These are phyloP conservation scores for Formicarius rufipectus DNA, from an alignment of 2,113 vertebrate species.

Conservation along the genomic window DNA sequence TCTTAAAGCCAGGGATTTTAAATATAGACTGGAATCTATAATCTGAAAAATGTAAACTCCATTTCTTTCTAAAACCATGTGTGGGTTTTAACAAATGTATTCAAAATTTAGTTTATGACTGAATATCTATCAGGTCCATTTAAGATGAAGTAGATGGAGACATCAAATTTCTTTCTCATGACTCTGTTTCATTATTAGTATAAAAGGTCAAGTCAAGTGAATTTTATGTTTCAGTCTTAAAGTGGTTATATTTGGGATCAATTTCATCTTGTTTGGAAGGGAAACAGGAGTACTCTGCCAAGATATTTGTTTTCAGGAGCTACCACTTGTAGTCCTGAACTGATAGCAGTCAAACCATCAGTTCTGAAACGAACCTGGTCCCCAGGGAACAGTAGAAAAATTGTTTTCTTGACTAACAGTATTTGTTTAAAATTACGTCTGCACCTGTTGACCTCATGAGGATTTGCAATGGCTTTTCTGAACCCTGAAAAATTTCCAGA, in stretches of 20 bases:
- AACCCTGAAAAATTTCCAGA: background rate
- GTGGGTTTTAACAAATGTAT: background rate
- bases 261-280: background rate
- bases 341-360: background rate
- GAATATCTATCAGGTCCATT: background rate
- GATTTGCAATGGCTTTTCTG: background rate
- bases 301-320: background rate
- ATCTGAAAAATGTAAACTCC: background rate
- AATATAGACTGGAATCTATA: background rate
- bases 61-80: background rate
- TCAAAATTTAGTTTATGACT: background rate
- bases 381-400: background rate
- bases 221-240: background rate
- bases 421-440: background rate
- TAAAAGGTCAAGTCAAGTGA: background rate
- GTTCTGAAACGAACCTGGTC: background rate
- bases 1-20: background rate
- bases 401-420: background rate
- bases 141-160: background rate
- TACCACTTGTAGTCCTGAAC: background rate
- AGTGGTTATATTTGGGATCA: background rate
- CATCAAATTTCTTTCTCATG: slow-evolving; percentile 6
- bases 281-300: background rate
- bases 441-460: background rate
- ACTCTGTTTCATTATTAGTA: slow-evolving; percentile 6